phyloP scores from a whole-genome alignment of 2,888 invertebrate species.

The Hirtodrosophila confusa region DNA sequence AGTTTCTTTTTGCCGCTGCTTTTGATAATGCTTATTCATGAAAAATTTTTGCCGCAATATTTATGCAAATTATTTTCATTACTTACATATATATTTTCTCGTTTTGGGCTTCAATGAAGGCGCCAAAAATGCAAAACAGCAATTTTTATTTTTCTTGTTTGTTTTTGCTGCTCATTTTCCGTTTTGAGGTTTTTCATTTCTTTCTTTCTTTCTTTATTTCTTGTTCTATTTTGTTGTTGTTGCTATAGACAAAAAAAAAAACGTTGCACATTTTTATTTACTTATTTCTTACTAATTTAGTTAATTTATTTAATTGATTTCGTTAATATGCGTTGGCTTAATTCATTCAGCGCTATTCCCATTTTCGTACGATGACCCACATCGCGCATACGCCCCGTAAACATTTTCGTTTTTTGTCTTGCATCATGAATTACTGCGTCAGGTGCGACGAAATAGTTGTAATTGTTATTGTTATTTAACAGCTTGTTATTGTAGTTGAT shows the following conservation, averaged over 20 bases:
- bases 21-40: conserved; percentile 30
- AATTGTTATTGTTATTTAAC: conserved; percentile 17
- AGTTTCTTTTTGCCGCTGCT: conserved; percentile 5
- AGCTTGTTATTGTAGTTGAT: conserved; percentile 2
- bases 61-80: conserved; percentile 42
- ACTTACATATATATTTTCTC: not conserved
- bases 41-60: conserved; percentile 20
- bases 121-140: conserved; percentile 39
- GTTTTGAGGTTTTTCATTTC: conserved; percentile 20
- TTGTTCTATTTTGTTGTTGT: conserved; percentile 22
- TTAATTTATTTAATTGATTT: conserved; percentile 8
- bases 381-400: conserved; percentile 24
- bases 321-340: conserved; percentile 8
- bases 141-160: conserved; percentile 1
- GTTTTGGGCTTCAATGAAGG: conserved; percentile 29
- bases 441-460: conserved; percentile 14
- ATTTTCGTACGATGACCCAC: conserved; percentile 24
- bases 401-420: conserved; percentile 1
- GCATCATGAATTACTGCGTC: conserved; percentile 9
- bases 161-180: conserved; percentile 2
- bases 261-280: conserved; percentile 12
- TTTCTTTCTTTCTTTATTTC: conserved; percentile 40
- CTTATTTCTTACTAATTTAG: conserved; percentile 12
- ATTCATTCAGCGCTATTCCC: conserved; percentile 34
- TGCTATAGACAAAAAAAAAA: not conserved